These are phyloP conservation scores for Tinamus guttatus DNA, from an alignment of 2,113 vertebrate species.

Conservation along the genomic window DNA sequence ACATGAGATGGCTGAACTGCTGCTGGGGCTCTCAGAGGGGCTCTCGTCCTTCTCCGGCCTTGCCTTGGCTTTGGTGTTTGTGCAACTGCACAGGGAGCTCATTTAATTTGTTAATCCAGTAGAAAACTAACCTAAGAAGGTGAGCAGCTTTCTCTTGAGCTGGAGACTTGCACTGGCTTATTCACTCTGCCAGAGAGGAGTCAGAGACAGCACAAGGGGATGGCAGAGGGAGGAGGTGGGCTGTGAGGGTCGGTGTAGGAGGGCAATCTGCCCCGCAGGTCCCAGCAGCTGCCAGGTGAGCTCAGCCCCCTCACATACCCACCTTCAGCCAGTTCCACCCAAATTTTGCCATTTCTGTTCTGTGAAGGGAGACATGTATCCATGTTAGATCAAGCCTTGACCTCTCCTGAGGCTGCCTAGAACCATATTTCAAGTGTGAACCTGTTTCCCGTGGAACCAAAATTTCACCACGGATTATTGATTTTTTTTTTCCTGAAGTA, in stretches of 20 bases:
- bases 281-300: background rate
- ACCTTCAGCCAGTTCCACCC: background rate
- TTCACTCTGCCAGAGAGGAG: background rate
- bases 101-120: fast-evolving
- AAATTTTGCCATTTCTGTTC: background rate
- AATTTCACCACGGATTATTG: background rate
- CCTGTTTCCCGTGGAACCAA: background rate
- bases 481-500: background rate
- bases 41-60: background rate
- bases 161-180: background rate
- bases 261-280: background rate
- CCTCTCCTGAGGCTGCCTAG: background rate
- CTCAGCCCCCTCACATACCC: background rate
- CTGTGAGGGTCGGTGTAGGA: background rate
- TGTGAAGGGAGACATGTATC: background rate
- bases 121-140: background rate
- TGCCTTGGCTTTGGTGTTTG: background rate
- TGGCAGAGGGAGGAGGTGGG: background rate
- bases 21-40: constrained; percentile 15
- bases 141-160: background rate
- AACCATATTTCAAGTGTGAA: background rate
- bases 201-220: background rate
- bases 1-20: constrained; percentile 10
- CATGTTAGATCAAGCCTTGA: fast-evolving
- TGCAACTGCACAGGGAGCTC: background rate